Evolutionary conservation across 1,140 invertebrate genomes (phyloP).

Genomic region (Eumaeus atala): DNA sequence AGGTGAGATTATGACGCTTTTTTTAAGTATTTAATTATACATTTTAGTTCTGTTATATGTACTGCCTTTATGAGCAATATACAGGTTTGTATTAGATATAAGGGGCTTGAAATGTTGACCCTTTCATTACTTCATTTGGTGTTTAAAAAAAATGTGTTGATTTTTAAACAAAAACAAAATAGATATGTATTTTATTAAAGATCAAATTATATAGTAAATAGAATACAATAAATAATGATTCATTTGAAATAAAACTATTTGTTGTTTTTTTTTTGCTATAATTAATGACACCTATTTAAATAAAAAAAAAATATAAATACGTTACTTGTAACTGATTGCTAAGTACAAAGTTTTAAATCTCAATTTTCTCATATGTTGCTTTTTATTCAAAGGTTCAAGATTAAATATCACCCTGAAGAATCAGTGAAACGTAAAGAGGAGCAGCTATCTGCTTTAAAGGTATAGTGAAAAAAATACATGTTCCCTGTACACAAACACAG

Average conservation of each 20-base stretch:
- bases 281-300: too few species aligned
- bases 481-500: too few species aligned
- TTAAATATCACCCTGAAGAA: slow-evolving; percentile 99
- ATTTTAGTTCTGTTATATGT: slow-evolving; percentile 43
- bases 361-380: slow-evolving; percentile 11
- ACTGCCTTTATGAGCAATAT: neutral
- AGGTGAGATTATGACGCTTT: slow-evolving; percentile 73
- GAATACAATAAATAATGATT: too few species aligned
- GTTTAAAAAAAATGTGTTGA: neutral
- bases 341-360: too few species aligned
- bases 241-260: too few species aligned
- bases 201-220: too few species aligned
- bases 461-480: slow-evolving; percentile 44
- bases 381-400: slow-evolving; percentile 91
- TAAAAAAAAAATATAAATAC: too few species aligned
- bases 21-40: slow-evolving; percentile 60
- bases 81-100: slow-evolving; percentile 16
- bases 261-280: too few species aligned
- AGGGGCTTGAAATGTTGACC: neutral
- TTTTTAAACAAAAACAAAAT: too few species aligned
- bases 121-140: too few species aligned
- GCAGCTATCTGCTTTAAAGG: slow-evolving; percentile 87
- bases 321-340: too few species aligned
- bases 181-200: too few species aligned
- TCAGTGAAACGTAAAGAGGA: slow-evolving; percentile 93